These are phyloP conservation scores for Megathymus violae DNA, from an alignment of 1,140 invertebrate genomes.

Conservation along the genomic window DNA sequence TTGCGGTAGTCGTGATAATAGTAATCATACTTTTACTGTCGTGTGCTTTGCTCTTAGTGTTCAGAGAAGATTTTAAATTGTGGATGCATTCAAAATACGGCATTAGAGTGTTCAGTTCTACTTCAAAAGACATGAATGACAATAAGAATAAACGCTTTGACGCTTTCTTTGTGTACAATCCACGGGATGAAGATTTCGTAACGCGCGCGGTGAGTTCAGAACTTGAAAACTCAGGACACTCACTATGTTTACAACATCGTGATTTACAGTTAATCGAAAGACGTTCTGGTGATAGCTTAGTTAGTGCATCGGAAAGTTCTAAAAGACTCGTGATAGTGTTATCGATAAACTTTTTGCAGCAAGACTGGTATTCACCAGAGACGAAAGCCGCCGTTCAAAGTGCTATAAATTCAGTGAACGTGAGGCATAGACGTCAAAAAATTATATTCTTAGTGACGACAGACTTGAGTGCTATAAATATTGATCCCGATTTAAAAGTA, in stretches of 20 bases:
- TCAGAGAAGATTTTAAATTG: conserved; percentile 92
- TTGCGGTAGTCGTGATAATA: conserved; percentile 90
- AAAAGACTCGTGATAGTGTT: conserved; percentile 89
- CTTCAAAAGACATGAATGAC: conserved; percentile 81
- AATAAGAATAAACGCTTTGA: conserved; percentile 89
- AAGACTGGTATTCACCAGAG: conserved; percentile 90
- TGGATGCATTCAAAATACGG: conserved; percentile 96
- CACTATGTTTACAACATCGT: conserved; percentile 93
- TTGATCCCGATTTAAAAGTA: conserved; percentile 92
- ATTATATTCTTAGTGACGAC: conserved; percentile 89
- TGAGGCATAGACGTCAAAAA: conserved; percentile 89
- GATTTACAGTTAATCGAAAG: conserved; percentile 88
- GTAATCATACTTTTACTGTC: conserved; percentile 90
- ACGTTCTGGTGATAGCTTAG: conserved; percentile 89
- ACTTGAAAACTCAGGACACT: conserved; percentile 88
- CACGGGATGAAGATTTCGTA: conserved; percentile 93
- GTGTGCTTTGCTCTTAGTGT: conserved; percentile 91
- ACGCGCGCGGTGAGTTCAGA: conserved; percentile 90
- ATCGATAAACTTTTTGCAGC: conserved; percentile 89
- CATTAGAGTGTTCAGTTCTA: conserved; percentile 90
- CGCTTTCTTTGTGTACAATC: conserved; percentile 94
- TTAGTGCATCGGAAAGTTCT: conserved; percentile 90
- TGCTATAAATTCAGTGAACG: conserved; percentile 88
- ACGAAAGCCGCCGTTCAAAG: conserved; percentile 89
- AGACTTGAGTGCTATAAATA: conserved; percentile 86